Percentiles rank a stretch among this genome's conserved stretches.
Conservation (phyloP, 92 coral and sea anemone species). For the Epizoanthus rinbou region DNA sequence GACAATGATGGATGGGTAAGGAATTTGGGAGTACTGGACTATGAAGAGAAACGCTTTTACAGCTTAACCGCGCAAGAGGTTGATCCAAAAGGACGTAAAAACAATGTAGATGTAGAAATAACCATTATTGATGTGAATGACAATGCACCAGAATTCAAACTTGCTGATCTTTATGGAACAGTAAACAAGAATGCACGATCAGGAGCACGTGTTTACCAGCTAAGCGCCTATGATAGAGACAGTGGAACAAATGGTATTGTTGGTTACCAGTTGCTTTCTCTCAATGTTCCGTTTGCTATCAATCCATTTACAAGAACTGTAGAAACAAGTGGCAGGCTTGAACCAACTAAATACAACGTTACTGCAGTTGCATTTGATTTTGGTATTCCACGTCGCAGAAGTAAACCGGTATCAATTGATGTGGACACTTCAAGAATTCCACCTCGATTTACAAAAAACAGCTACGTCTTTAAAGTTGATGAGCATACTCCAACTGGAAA, state of each 20-base stretch:
- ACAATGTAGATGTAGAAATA: slow-evolving; percentile 75
- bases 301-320: slow-evolving; percentile 72
- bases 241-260: slow-evolving; percentile 77
- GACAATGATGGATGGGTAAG: slow-evolving; percentile 70
- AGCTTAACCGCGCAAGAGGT: slow-evolving; percentile 76
- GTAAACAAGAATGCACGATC: slow-evolving; percentile 86
- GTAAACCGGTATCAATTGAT: slow-evolving; percentile 65
- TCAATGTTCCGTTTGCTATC: slow-evolving; percentile 62
- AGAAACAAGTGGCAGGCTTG: slow-evolving; percentile 65
- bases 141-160: slow-evolving; percentile 78
- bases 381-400: slow-evolving; percentile 77
- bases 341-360: slow-evolving; percentile 61
- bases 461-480: slow-evolving; percentile 71
- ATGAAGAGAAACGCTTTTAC: slow-evolving; percentile 73
- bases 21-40: slow-evolving; percentile 64
- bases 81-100: slow-evolving; percentile 69
- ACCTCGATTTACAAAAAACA: slow-evolving; percentile 76
- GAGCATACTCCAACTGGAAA: slow-evolving; percentile 73
- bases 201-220: slow-evolving; percentile 82
- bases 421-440: slow-evolving; percentile 74
- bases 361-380: slow-evolving; percentile 73
- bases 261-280: slow-evolving; percentile 67
- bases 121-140: slow-evolving; percentile 88
- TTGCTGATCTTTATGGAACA: slow-evolving; percentile 66
- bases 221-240: slow-evolving; percentile 83